A percentile compares a stretch with the other conserved stretches of the same genome.
These are phyloP conservation scores for Sebastes ruberrimus DNA, from an alignment of 2,797 vertebrate species.

Conservation along the genomic window DNA sequence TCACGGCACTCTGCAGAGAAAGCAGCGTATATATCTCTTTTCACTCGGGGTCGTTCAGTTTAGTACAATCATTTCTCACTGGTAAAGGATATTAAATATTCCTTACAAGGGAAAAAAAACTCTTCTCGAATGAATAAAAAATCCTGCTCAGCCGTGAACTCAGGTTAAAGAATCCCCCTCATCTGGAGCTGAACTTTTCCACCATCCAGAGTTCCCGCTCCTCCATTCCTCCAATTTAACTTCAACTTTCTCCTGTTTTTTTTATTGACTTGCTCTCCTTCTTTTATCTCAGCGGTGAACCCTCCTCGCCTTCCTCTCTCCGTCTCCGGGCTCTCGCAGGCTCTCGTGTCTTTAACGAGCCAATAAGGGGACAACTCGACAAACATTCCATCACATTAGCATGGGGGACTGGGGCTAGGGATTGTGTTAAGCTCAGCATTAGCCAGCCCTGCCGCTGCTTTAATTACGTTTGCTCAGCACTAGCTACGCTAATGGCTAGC, in stretches of 20 bases:
- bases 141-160: background rate
- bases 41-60: background rate
- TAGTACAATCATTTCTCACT: background rate
- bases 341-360: conserved; percentile 58
- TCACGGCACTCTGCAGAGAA: background rate
- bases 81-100: conserved; percentile 7
- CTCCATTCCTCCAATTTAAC: background rate
- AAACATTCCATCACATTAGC: conserved; percentile 69
- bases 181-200: background rate
- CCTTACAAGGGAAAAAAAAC: background rate
- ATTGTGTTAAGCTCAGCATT: conserved; percentile 72
- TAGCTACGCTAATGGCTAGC: conserved; percentile 62
- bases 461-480: conserved; percentile 75
- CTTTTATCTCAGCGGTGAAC: conserved; percentile 16
- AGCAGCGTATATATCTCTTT: background rate
- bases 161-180: background rate
- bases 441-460: conserved; percentile 57
- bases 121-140: background rate
- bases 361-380: conserved; percentile 63
- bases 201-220: background rate
- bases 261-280: background rate
- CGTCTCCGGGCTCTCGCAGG: conserved; percentile 4
- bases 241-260: conserved; percentile 7
- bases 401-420: conserved; percentile 40
- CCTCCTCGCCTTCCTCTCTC: background rate